Evolutionary conservation across 2,888 invertebrate genomes (phyloP).

Genomic region (Neoscelio sp.): DNA sequence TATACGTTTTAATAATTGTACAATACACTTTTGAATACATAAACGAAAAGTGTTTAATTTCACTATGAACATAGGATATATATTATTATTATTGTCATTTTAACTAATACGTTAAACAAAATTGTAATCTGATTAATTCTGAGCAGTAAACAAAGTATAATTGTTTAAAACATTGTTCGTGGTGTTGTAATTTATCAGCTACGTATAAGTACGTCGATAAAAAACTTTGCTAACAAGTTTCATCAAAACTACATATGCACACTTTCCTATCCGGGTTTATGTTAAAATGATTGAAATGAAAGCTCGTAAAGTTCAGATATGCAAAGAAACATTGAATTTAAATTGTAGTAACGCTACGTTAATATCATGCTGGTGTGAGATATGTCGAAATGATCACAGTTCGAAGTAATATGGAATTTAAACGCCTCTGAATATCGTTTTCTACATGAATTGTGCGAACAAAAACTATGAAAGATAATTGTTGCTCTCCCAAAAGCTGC

Average conservation of each 20-base stretch:
- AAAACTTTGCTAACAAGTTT: slow-evolving; percentile 15
- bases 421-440: too few species aligned
- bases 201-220: slow-evolving; percentile 3
- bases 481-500: too few species aligned
- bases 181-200: background rate
- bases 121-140: background rate
- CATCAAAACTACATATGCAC: background rate
- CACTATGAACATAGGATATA: too few species aligned
- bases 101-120: background rate
- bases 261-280: background rate
- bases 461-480: too few species aligned
- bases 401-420: background rate
- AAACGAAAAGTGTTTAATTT: too few species aligned
- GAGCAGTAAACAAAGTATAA: background rate
- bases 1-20: too few species aligned
- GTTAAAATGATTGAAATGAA: slow-evolving; percentile 8
- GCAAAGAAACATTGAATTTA: background rate
- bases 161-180: background rate
- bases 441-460: too few species aligned
- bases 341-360: background rate
- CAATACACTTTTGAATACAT: too few species aligned
- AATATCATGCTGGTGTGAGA: background rate
- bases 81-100: too few species aligned
- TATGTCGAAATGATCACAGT: background rate
- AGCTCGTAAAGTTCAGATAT: background rate